These are phyloP conservation scores for Martes martes DNA, from an alignment of 2,113 vertebrate genomes.

Conservation along the genomic window DNA sequence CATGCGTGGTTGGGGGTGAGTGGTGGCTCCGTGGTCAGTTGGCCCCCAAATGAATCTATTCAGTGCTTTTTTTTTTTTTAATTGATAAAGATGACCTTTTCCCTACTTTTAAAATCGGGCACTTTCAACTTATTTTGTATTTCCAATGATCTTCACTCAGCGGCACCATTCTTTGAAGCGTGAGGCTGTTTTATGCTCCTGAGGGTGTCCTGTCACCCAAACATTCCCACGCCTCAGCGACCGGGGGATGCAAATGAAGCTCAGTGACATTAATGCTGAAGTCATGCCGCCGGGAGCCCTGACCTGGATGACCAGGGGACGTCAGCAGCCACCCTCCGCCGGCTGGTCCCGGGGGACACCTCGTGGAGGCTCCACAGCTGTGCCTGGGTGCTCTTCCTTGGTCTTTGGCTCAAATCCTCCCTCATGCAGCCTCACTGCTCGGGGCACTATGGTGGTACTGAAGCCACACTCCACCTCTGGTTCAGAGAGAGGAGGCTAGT, in stretches of 20 bases:
- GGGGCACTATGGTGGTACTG: rapidly evolving
- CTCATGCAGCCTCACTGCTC: not conserved
- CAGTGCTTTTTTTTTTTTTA: not conserved
- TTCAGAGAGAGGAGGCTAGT: not conserved
- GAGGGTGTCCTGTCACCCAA: not conserved
- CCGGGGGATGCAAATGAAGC: not conserved
- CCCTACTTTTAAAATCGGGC: not conserved
- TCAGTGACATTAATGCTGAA: not conserved
- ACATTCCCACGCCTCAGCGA: not conserved
- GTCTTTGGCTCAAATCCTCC: not conserved
- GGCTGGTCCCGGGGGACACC: too few species aligned
- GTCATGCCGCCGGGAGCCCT: not conserved
- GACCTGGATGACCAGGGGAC: not conserved
- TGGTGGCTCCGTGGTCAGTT: not conserved
- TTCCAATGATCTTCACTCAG: not conserved
- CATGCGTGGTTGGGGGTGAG: not conserved
- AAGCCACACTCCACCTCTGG: not conserved
- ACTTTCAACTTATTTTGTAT: not conserved
- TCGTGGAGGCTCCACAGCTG: too few species aligned
- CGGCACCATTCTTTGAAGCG: not conserved
- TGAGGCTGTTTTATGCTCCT: not conserved
- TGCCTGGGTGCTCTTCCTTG: not conserved
- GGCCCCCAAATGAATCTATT: not conserved
- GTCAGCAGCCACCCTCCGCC: rapidly evolving
- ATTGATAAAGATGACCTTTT: not conserved